Conservation (phyloP, 2,888 invertebrate genomes). For the Leistus spinibarbis region DNA sequence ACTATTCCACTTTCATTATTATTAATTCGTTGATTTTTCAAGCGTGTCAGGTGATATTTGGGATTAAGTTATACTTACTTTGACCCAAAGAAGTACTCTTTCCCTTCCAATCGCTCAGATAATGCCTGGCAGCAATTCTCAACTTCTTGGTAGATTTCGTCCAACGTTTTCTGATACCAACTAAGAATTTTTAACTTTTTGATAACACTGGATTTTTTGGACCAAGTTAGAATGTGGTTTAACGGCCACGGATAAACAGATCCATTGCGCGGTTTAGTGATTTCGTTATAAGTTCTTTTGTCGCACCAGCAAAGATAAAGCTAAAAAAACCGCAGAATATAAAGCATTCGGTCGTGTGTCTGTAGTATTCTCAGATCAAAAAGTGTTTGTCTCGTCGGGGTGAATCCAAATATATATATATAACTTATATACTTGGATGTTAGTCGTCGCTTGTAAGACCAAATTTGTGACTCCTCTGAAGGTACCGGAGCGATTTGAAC, state of each 20-base stretch:
- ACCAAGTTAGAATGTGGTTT: conserved; percentile 78
- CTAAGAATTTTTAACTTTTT: conserved; percentile 77
- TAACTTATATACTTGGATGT: too few relatives aligned
- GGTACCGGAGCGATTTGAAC: too few relatives aligned
- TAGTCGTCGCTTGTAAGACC: too few relatives aligned
- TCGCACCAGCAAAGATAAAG: conserved; percentile 89
- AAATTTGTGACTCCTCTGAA: too few relatives aligned
- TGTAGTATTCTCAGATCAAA: too few relatives aligned
- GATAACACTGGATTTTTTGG: conserved; percentile 72
- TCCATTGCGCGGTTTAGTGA: conserved; percentile 85
- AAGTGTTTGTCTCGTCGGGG: too few relatives aligned
- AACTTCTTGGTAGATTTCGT: conserved; percentile 78
- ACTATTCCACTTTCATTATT: too few relatives aligned
- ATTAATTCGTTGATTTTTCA: too few relatives aligned
- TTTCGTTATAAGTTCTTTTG: conserved; percentile 75
- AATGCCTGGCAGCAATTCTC: conserved; percentile 88
- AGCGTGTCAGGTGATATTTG: neutral
- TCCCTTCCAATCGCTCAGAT: conserved; percentile 80
- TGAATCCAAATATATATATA: too few relatives aligned
- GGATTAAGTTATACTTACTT: conserved; percentile 61
- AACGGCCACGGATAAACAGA: conserved; percentile 94
- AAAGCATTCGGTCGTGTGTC: conserved; percentile 5
- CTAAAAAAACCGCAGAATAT: conserved; percentile 54
- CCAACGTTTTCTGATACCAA: conserved; percentile 80
- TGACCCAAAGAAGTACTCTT: conserved; percentile 81